These are phyloP conservation scores for Planococcus citri DNA, from an alignment of 1,140 invertebrate species.

Conservation along the genomic window DNA sequence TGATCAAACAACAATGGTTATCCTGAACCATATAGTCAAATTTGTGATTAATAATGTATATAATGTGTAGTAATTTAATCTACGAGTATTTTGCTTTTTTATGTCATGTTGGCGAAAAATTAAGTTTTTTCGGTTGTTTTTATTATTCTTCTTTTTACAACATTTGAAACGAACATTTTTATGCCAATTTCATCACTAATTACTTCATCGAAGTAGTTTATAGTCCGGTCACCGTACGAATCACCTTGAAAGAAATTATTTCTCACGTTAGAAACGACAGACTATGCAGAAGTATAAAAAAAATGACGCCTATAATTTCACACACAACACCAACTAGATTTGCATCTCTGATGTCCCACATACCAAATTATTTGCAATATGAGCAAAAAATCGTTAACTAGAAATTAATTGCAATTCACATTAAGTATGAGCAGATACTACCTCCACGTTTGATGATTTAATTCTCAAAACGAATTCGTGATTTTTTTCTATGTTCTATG, in stretches of 20 bases:
- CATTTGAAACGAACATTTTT: neutral
- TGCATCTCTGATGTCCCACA: too few relatives aligned
- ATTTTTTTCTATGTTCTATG: too few relatives aligned
- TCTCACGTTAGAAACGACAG: neutral
- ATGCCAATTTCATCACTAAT: neutral
- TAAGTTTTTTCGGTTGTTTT: neutral
- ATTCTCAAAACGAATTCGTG: too few relatives aligned
- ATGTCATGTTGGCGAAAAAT: neutral
- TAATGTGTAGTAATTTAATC: too few relatives aligned
- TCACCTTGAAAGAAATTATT: neutral
- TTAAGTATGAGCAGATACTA: too few relatives aligned
- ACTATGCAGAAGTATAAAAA: neutral
- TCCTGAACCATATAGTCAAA: neutral
- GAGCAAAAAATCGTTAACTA: too few relatives aligned
- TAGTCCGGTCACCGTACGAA: too few relatives aligned
- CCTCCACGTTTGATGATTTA: too few relatives aligned
- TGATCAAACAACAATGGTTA: constrained; percentile 45
- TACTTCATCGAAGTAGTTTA: too few relatives aligned
- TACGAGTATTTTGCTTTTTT: neutral
- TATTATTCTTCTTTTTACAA: neutral
- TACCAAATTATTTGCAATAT: too few relatives aligned
- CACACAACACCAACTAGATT: neutral
- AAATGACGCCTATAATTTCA: neutral
- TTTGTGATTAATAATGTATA: neutral
- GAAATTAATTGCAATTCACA: too few relatives aligned